phyloP scores from a whole-genome alignment of 2,888 invertebrate species.

The Eupithecia inturbata region DNA sequence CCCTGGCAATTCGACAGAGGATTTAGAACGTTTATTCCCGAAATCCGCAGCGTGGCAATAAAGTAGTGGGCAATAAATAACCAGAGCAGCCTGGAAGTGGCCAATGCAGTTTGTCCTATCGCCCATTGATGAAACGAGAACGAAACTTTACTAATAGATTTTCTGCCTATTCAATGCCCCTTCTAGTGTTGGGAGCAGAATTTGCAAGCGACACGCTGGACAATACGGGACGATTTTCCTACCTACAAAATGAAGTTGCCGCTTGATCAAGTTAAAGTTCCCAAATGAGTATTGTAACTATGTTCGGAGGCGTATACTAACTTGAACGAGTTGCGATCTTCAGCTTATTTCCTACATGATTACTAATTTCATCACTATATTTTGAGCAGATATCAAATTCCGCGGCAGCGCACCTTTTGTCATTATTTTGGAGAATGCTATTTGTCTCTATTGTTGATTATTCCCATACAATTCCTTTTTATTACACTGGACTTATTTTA shows the following conservation, averaged over 20 bases:
- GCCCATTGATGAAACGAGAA: slow-evolving; percentile 30
- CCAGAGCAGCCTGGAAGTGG: slow-evolving; percentile 59
- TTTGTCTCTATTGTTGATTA: neutral
- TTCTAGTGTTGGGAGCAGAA: neutral
- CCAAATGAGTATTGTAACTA: neutral
- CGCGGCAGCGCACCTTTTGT: neutral
- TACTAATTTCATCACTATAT: neutral
- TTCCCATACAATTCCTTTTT: neutral
- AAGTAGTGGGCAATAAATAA: slow-evolving; percentile 64
- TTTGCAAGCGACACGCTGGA: neutral
- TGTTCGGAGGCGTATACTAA: neutral
- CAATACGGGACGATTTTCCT: neutral
- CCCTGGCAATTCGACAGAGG: slow-evolving; percentile 52
- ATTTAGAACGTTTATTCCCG: slow-evolving; percentile 47
- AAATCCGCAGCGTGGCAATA: slow-evolving; percentile 57
- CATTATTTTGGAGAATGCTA: neutral
- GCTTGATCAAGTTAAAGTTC: neutral
- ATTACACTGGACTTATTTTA: neutral
- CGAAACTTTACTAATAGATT: slow-evolving; percentile 20
- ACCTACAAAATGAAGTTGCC: neutral
- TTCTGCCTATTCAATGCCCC: slow-evolving; percentile 7
- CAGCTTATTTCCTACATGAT: neutral
- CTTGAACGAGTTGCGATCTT: neutral
- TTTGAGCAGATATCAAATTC: neutral
- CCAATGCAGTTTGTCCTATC: slow-evolving; percentile 53